Conservation (phyloP, 2,113 vertebrate genomes). For the Numida meleagris region DNA sequence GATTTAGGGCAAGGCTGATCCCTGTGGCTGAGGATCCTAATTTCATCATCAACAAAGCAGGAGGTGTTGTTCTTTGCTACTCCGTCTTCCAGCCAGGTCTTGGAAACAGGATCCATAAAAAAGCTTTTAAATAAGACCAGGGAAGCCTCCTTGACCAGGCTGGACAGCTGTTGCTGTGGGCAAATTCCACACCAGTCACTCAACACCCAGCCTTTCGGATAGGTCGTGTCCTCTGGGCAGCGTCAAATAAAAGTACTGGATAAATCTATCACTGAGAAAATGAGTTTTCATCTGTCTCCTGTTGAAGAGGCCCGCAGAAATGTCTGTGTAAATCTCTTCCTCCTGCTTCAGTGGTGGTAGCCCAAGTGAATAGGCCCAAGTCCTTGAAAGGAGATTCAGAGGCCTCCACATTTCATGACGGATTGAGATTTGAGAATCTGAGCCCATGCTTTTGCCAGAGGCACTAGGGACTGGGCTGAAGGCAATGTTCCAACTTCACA, state of each 20-base stretch:
- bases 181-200: background rate
- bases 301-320: background rate
- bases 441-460: background rate
- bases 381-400: background rate
- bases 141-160: background rate
- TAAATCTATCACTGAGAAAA: slow-evolving; percentile 27
- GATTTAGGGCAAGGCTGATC: background rate
- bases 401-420: background rate
- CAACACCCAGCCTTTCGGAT: background rate
- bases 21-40: background rate
- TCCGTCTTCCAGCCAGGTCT: background rate
- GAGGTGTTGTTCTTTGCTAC: accelerated
- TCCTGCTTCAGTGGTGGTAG: background rate
- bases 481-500: background rate
- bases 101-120: background rate
- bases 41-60: background rate
- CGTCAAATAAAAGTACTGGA: background rate
- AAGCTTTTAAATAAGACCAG: background rate
- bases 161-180: background rate
- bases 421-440: background rate
- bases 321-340: background rate
- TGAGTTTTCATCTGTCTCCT: background rate
- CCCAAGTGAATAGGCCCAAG: background rate
- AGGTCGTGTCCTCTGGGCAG: background rate
- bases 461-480: background rate